Evolutionary conservation across 53 echinoderm and acorn worm species (phyloP).

Genomic region (Apostichopus leukothele): DNA sequence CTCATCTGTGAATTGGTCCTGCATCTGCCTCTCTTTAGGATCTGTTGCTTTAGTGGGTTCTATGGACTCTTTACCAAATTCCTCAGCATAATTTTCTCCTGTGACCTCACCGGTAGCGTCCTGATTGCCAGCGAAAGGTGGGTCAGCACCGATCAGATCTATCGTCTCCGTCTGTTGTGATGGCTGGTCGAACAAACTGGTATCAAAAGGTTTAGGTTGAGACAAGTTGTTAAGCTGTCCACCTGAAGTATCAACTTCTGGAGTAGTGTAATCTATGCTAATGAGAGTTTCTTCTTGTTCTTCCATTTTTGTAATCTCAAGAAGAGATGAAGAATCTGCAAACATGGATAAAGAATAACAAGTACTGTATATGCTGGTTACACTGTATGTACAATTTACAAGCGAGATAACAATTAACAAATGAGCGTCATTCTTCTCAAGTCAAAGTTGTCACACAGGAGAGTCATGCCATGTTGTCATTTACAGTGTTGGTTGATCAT

Average conservation of each 20-base stretch:
- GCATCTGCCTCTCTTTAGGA: neutral
- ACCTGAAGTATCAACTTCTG: neutral
- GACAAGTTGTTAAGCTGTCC: neutral
- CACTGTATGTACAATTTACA: too few relatives aligned
- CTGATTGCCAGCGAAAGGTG: neutral
- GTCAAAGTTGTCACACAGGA: too few relatives aligned
- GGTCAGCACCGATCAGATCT: neutral
- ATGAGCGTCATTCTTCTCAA: too few relatives aligned
- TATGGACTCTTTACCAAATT: neutral
- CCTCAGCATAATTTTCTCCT: neutral
- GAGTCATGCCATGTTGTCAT: too few relatives aligned
- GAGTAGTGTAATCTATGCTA: neutral
- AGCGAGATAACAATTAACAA: too few relatives aligned
- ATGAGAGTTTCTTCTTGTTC: neutral
- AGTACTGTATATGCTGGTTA: too few relatives aligned
- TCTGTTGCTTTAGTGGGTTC: neutral
- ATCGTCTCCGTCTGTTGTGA: neutral
- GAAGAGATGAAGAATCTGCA: neutral
- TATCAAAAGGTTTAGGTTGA: conserved; percentile 81
- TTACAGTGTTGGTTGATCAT: too few relatives aligned
- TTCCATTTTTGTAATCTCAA: neutral
- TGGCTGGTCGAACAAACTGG: conserved; percentile 66
- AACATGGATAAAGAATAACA: neutral
- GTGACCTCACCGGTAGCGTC: neutral
- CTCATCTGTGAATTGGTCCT: neutral